These are phyloP conservation scores for Synanceia verrucosa DNA, from an alignment of 2,797 vertebrate genomes.

Conservation along the genomic window DNA sequence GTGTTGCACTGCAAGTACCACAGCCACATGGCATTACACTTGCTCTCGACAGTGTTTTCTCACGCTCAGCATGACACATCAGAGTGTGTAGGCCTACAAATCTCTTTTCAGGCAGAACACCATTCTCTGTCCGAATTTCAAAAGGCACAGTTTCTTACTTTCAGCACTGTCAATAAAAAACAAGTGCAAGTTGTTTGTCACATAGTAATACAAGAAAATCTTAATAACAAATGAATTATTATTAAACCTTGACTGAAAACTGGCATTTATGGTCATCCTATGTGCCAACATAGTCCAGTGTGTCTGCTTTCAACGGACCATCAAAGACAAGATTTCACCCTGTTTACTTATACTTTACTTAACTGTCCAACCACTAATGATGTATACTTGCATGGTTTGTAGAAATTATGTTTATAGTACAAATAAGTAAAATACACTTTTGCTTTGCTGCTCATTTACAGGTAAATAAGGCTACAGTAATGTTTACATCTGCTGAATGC, in stretches of 20 bases:
- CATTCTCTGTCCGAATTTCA: constrained; percentile 57
- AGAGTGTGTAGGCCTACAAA: constrained; percentile 65
- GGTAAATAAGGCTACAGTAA: constrained; percentile 66
- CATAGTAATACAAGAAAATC: constrained; percentile 44
- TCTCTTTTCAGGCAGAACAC: constrained; percentile 68
- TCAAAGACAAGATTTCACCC: constrained; percentile 34
- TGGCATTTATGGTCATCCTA: constrained; percentile 50
- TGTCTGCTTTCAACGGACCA: constrained; percentile 62
- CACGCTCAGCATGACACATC: constrained; percentile 76
- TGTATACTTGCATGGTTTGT: constrained; percentile 36
- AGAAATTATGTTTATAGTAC: constrained; percentile 46
- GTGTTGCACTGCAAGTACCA: constrained; percentile 78
- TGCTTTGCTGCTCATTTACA: constrained; percentile 51
- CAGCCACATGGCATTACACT: constrained; percentile 65
- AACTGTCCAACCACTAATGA: constrained; percentile 27
- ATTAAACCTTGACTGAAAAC: constrained; percentile 47
- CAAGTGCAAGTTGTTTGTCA: constrained; percentile 72
- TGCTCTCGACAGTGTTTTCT: constrained; percentile 73
- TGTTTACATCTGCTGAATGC: constrained; percentile 59
- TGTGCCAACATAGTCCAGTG: constrained; percentile 76
- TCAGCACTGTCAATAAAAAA: constrained; percentile 68
- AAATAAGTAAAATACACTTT: constrained; percentile 51
- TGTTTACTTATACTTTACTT: constrained; percentile 33
- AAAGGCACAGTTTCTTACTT: constrained; percentile 78
- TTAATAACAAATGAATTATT: constrained; percentile 38